phyloP scores from a whole-genome alignment of 1,140 invertebrate species.

The Camponotus floridanus region DNA sequence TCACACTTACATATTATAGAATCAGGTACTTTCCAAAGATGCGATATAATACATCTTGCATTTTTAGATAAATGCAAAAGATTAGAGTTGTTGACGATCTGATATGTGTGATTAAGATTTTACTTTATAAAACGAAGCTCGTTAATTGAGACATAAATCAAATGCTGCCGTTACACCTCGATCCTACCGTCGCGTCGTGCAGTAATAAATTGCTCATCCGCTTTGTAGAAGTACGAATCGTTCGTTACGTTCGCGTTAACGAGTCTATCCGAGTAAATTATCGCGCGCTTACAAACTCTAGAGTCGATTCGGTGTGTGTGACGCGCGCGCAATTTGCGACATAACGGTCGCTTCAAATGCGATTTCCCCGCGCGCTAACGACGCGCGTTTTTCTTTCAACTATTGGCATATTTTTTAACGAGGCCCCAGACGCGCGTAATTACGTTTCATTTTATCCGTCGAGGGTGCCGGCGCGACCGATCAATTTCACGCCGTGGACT shows the following conservation, averaged over 20 bases:
- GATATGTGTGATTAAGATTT: constrained; percentile 1
- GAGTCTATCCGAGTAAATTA: constrained; percentile 30
- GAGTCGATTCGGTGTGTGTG: not conserved
- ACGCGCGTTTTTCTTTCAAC: constrained; percentile 50
- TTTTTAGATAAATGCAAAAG: not conserved
- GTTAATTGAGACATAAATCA: constrained; percentile 41
- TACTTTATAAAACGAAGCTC: constrained; percentile 13
- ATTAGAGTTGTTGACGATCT: not conserved
- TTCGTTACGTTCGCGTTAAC: constrained; percentile 49
- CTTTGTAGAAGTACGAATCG: constrained; percentile 38
- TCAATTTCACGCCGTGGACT: constrained; percentile 58
- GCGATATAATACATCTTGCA: not conserved
- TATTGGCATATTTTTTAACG: constrained; percentile 58
- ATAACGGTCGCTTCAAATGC: not conserved
- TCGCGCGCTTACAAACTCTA: constrained; percentile 7
- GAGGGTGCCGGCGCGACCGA: constrained; percentile 27
- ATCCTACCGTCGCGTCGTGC: not conserved
- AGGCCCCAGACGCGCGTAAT: constrained; percentile 39
- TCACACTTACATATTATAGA: not conserved
- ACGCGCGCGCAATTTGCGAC: constrained; percentile 39
- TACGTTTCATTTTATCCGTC: constrained; percentile 50
- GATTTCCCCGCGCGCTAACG: constrained; percentile 9
- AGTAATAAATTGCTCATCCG: constrained; percentile 29
- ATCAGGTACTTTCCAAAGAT: not conserved
- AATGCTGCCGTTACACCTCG: not conserved